phyloP scores from a whole-genome alignment of 2,888 invertebrate genomes.

The Cryptocephalus moraei region DNA sequence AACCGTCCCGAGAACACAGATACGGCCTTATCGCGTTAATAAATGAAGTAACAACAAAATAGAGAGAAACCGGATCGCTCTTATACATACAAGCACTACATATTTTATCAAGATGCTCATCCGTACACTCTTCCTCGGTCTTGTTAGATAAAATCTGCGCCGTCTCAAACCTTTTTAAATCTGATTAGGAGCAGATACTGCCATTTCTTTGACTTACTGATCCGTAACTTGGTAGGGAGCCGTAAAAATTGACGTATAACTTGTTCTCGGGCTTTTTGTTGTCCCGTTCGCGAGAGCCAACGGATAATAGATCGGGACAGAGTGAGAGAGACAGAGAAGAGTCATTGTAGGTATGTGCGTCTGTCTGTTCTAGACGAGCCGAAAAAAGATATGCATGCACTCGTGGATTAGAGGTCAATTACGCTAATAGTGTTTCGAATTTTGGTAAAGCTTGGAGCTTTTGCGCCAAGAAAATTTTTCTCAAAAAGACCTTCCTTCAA shows the following conservation, averaged over 20 bases:
- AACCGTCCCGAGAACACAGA: background rate
- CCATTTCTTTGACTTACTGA: conserved; percentile 33
- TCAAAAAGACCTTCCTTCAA: too few species aligned
- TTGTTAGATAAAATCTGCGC: conserved; percentile 27
- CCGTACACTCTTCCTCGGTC: conserved; percentile 17
- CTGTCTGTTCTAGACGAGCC: too few species aligned
- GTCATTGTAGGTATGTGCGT: too few species aligned
- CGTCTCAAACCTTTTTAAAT: conserved; percentile 24
- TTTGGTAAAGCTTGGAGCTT: too few species aligned
- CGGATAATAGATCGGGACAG: too few species aligned
- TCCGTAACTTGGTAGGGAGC: conserved; percentile 24
- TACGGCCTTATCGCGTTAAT: conserved; percentile 1
- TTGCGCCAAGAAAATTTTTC: too few species aligned
- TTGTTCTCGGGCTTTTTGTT: conserved; percentile 12
- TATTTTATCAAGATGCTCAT: conserved; percentile 24
- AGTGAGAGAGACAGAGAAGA: too few species aligned
- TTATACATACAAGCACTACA: conserved; percentile 3
- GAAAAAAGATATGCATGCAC: too few species aligned
- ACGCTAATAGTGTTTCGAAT: too few species aligned
- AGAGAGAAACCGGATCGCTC: conserved; percentile 16
- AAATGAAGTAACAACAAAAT: conserved; percentile 14
- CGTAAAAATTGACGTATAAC: conserved; percentile 17
- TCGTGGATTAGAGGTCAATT: too few species aligned
- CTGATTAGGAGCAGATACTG: conserved; percentile 32
- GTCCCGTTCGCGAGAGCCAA: background rate